These are phyloP conservation scores for Coreoperca whiteheadi DNA, from an alignment of 2,113 vertebrate species.

Conservation along the genomic window DNA sequence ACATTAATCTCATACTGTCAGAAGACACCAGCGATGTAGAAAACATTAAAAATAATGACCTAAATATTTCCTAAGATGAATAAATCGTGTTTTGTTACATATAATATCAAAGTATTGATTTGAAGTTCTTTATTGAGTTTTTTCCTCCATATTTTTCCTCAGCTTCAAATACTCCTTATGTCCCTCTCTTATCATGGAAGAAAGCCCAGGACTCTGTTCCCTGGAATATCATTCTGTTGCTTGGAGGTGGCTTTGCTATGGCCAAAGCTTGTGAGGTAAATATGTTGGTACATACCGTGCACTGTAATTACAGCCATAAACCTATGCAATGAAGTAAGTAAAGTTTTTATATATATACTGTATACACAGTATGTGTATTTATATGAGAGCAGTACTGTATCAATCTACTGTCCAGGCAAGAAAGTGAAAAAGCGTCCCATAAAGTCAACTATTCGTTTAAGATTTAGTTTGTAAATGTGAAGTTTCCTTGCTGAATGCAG, in stretches of 20 bases:
- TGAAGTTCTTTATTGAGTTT: not conserved
- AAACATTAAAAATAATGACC: not conserved
- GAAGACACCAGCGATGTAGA: not conserved
- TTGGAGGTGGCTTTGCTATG: constrained; percentile 98
- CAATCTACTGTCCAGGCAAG: not conserved
- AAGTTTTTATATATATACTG: not conserved
- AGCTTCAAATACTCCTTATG: constrained; percentile 90
- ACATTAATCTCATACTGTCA: not conserved
- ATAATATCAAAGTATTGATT: not conserved
- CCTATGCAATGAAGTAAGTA: not conserved
- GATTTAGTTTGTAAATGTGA: not conserved
- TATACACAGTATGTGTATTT: no score
- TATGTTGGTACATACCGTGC: not conserved
- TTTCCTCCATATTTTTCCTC: constrained; percentile 12
- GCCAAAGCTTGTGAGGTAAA: constrained; percentile 98
- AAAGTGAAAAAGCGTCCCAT: not conserved
- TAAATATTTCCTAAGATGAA: not conserved
- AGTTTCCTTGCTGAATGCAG: not conserved
- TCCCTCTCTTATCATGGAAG: constrained; percentile 92
- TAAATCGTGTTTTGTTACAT: not conserved
- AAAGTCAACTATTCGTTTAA: not conserved
- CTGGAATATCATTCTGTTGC: constrained; percentile 95
- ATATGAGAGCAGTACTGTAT: not conserved
- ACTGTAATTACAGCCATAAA: not conserved
- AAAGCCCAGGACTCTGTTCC: constrained; percentile 93